Evolutionary conservation across 2,888 invertebrate species (phyloP).

Genomic region (Zygothrica quintamaculata): DNA sequence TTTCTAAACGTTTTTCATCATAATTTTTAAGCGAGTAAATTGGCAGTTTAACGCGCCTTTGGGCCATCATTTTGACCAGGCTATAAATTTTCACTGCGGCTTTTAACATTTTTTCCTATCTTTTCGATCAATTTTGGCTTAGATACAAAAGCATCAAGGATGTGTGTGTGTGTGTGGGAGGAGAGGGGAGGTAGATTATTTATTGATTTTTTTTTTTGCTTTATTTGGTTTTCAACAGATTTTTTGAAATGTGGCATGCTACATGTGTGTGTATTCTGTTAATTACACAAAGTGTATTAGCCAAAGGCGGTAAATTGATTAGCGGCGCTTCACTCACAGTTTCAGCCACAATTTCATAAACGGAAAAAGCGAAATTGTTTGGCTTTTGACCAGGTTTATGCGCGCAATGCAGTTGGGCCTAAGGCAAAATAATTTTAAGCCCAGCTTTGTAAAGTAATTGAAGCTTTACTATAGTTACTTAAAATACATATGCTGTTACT

Average conservation of each 20-base stretch:
- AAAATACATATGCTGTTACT: too few relatives aligned
- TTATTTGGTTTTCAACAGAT: too few relatives aligned
- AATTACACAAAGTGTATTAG: constrained; percentile 36
- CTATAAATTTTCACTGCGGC: constrained; percentile 53
- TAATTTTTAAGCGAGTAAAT: constrained; percentile 21
- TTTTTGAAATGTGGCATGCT: constrained; percentile 18
- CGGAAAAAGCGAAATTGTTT: neutral
- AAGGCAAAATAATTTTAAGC: too few relatives aligned
- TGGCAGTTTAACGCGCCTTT: constrained; percentile 32
- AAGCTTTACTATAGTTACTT: too few relatives aligned
- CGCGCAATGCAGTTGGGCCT: constrained; percentile 8
- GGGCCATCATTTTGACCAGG: constrained; percentile 38
- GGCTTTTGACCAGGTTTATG: constrained; percentile 13
- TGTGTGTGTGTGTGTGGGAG: too few relatives aligned
- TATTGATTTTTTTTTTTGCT: constrained; percentile 72
- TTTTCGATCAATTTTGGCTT: constrained; percentile 47
- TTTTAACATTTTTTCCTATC: constrained; percentile 64
- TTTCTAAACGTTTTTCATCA: constrained; percentile 8
- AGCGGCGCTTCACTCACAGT: constrained; percentile 7
- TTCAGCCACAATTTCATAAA: neutral
- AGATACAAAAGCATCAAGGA: constrained; percentile 18
- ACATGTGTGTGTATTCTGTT: constrained; percentile 28
- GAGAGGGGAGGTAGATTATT: constrained; percentile 56
- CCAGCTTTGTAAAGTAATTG: too few relatives aligned
- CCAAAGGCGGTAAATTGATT: constrained; percentile 51